Evolutionary conservation across 2,888 invertebrate genomes (phyloP), one percentile per base, ranked within the genome.

Genomic region (Drosophila demipolita): DNA sequence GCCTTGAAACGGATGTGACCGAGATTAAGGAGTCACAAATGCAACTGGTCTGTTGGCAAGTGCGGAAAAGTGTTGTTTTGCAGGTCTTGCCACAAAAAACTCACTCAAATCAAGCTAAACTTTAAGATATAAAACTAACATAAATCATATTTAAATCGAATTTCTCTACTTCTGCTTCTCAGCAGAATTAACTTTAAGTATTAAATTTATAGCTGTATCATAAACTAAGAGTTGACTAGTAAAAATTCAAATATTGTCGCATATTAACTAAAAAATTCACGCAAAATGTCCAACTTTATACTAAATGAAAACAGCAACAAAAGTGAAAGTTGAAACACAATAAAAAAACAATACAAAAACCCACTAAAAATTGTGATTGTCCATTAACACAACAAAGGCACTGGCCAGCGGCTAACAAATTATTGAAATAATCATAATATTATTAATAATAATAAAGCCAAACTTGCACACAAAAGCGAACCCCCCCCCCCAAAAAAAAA

Each of bases 241-340:
- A 8, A 33, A 53, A 17, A 38, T n/a, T 35, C 26, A 36, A 4
- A 40, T 26, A 20, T 17, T 63, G 72, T 75, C 55, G 48, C 45
- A 64, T 36, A 17, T 54, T 26, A 52, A 62, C 55, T 26, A 38
- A 66, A 66, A 57, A 50, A 38, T n/a, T 36, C 45, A 59, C 69
- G 52, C 69, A 49, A 73, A 84, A 73, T 48, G 67, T 45, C 57
- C 69, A 65, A 67, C 79, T 80, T 86, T 75, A 75, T 82, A 87
- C 84, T 88, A 89, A 90, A 85, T 82, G 76, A 63, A 80, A 80
- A 64, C 70, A 67, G 55, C 45, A 11, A 26, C 55, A 90, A 90
- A 89, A 92, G 92, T 91, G 92, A 92, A 92, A 92, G 92, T 91
- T 91, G 83, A 80, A 79, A 76, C 70, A 80, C 63, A 79, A 76